Base-by-base conservation (phyloP, 2,113 vertebrate species). In the Hippocampus abdominalis region DNA sequence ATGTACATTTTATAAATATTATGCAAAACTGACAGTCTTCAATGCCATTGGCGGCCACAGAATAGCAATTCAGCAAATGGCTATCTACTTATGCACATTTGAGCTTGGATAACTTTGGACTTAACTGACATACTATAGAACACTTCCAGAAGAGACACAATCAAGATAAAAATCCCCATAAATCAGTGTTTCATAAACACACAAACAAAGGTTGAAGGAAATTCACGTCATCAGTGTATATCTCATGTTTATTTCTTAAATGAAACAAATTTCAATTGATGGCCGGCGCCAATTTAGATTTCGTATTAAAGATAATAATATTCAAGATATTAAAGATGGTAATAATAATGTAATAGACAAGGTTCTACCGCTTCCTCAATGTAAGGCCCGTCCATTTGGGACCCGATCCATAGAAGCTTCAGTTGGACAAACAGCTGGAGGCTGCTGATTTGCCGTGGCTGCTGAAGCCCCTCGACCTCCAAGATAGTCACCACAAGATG, bases 401-500 rank as follows among this genome's bases (percentile, higher is more conserved):
- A 78, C 36, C 66, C 64, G 21, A 56, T 80, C 83, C 74, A 85
- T 69, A 93, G 74, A n/a, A 93, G 76, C 16, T 73, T 75, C 32
- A 93, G 48, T 39, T 66, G 69, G 23, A 91, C 67, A 20, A 92
- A 81, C 0, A 82, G 78, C 36, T 90, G 77, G 2, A 87, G 74
- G 56, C 69, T 81, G 1, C 10, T 46, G 16, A 2, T 74, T 40
- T 75, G 75, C 18, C 70, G 68, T 36, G 36, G 72, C 2, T 70
- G 65, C 4, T 73, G 70, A 61, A 94, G 84, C 2, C 83, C 86
- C 25, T 73, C 70, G 0, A 84, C 87, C 76, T 90, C 85, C 69
- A 91, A 69, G n/a, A 92, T 68, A 0, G 80, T 91, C 72, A 94
- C 81, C 60, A 90, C 81, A 72, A 94, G 78, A 44, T 76, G 79